Percentiles rank a stretch among this genome's conserved stretches.
Conservation (phyloP, 2,888 invertebrate species). For the Caenorhabditis zanzibari region DNA sequence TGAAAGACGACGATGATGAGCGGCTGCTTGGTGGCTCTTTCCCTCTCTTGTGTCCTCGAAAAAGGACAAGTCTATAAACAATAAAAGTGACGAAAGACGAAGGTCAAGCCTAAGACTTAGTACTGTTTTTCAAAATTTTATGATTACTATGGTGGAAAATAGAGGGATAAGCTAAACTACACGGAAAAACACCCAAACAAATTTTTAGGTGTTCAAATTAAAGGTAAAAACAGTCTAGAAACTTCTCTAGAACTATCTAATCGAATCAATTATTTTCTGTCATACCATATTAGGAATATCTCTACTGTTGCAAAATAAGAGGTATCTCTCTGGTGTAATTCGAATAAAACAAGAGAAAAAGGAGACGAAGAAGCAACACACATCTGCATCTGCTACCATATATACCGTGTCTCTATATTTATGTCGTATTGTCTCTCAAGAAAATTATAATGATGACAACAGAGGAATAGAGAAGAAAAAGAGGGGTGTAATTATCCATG, state of each 20-base stretch:
- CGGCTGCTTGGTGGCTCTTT: constrained; percentile 26
- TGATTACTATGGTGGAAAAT: not conserved
- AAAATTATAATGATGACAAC: constrained; percentile 27
- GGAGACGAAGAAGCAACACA: constrained; percentile 44
- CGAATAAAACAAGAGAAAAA: constrained; percentile 28
- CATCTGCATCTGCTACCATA: constrained; percentile 53
- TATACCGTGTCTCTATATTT: constrained; percentile 48
- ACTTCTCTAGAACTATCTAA: constrained; percentile 14
- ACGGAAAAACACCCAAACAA: too few relatives aligned
- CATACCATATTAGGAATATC: constrained; percentile 43
- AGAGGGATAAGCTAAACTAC: constrained; percentile 5
- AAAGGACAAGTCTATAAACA: constrained; percentile 58
- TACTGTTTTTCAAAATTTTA: constrained; percentile 12
- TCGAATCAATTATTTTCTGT: constrained; percentile 24
- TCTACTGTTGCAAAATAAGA: not conserved
- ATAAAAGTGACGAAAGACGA: constrained; percentile 57
- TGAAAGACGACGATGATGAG: constrained; percentile 10
- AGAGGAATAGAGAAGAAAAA: not conserved
- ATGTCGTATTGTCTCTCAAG: constrained; percentile 51
- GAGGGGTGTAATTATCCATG: constrained; percentile 5
- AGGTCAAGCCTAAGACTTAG: constrained; percentile 28
- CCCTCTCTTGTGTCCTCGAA: constrained; percentile 11
- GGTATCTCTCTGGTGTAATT: constrained; percentile 38
- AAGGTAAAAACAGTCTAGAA: too few relatives aligned
- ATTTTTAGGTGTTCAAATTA: too few relatives aligned